A percentile compares a stretch with the other conserved stretches of the same genome.
These are phyloP conservation scores for Sebastes aleutianus DNA, from an alignment of 2,797 vertebrate genomes.

Conservation along the genomic window DNA sequence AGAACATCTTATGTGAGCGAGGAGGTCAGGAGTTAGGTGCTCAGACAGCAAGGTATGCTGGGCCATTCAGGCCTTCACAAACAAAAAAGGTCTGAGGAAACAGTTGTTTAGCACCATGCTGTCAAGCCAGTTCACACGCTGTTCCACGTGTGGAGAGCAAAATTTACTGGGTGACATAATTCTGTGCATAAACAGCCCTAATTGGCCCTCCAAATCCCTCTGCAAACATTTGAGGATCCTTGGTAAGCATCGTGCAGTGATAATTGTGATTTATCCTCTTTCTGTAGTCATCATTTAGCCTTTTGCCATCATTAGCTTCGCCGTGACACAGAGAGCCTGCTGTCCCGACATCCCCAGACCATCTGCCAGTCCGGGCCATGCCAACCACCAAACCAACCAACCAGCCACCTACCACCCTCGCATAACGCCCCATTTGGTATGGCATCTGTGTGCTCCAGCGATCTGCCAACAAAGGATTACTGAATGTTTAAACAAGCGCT, in stretches of 20 bases:
- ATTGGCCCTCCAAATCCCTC: conserved; percentile 31
- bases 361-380: conserved; percentile 61
- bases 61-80: not conserved
- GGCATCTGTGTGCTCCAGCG: conserved; percentile 59
- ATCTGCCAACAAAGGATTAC: conserved; percentile 65
- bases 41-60: not conserved
- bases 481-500: conserved; percentile 58
- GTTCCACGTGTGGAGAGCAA: not conserved
- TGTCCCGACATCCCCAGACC: conserved; percentile 63
- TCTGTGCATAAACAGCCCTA: conserved; percentile 37
- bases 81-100: not conserved
- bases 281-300: conserved; percentile 65
- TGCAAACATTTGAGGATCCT: conserved; percentile 50
- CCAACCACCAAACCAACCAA: conserved; percentile 43
- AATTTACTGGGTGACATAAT: conserved; percentile 14
- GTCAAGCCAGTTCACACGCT: not conserved
- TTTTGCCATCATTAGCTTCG: conserved; percentile 69
- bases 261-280: conserved; percentile 57
- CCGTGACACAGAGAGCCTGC: conserved; percentile 62
- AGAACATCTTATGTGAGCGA: not conserved
- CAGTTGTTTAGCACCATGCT: conserved; percentile 3
- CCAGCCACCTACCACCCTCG: conserved; percentile 40
- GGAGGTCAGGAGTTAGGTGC: not conserved
- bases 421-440: conserved; percentile 60
- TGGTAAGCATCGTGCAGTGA: conserved; percentile 27